Base-by-base conservation (phyloP, 2,797 vertebrate genomes). In the Pipistrellus nathusii region DNA sequence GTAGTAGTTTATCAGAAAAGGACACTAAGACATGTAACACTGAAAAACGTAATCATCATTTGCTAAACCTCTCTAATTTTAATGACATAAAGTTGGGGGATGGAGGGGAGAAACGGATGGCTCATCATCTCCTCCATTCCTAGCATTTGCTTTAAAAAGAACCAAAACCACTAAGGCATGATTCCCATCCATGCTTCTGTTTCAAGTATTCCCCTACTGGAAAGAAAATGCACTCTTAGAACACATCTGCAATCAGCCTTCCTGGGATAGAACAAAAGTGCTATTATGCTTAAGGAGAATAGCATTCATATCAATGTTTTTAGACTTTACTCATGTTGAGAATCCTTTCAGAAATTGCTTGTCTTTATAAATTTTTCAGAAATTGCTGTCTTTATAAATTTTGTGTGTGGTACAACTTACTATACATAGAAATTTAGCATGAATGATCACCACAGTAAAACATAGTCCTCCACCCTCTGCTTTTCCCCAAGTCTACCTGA, bases 101-200 rank as follows among this genome's bases (percentile, higher is more conserved):
- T 2, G 5, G 20, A 17, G 8, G 20, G 6, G 30, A 55, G 55
- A 85, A 2, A 55, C 85, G 55, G 20, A 21, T 41, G 41, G 6
- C 9, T 23, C 44, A 41, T 81, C 14, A 68, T 5, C 41, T 68
- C 53, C 13, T 82, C 46, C 21, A 86, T 84, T 80, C 59, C 35
- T 81, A 73, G 51, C 14, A 66, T 62, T 91, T 85, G 20, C 53
- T 95, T 89, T 66, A 82, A 93, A 88, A 68, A 68, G 3, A 87
- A 88, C 9, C 69, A 68, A 64, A 90, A 69, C 25, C 30, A 90
- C 44, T 51, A 84, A 41, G 3, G 17, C 35, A 32, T 72, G 5
- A n/a, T 78, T 92, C 8, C 62, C 8, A 72, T 25, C 51, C 30
- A 44, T 35, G 85, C 44, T 87, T 80, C 80, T 80, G 25, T 23